phyloP scores from a whole-genome alignment of 2,797 vertebrate genomes.

The Acanthurus leucopareius region DNA sequence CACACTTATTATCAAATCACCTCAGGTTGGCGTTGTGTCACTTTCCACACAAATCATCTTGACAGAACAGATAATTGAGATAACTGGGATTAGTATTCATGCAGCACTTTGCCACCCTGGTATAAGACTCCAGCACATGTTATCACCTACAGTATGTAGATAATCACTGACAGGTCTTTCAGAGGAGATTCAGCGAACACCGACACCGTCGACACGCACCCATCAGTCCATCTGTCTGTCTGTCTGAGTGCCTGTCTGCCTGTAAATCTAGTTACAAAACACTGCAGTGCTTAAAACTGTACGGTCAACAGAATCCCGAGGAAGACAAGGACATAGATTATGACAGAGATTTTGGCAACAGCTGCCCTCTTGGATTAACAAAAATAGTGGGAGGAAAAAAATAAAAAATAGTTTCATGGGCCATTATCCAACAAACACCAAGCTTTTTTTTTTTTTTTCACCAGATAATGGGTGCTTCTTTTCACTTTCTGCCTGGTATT shows the following conservation, averaged over 20 bases:
- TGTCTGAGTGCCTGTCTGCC: conserved; percentile 50
- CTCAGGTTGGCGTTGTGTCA: conserved; percentile 73
- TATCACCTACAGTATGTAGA: conserved; percentile 60
- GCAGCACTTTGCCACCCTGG: conserved; percentile 33
- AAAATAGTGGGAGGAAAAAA: conserved; percentile 48
- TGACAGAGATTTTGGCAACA: conserved; percentile 71
- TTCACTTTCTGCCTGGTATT: conserved; percentile 33
- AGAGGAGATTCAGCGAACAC: conserved; percentile 21
- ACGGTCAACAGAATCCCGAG: conserved; percentile 59
- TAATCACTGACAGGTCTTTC: conserved; percentile 60
- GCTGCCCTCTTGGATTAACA: conserved; percentile 77
- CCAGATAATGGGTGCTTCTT: conserved; percentile 27
- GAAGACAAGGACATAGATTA: conserved; percentile 74
- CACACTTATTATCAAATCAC: conserved; percentile 75
- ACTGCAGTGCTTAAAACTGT: conserved; percentile 55
- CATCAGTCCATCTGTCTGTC: conserved; percentile 57
- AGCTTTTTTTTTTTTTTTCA: conserved; percentile 4
- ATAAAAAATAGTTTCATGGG: conserved; percentile 49
- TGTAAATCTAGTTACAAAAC: conserved; percentile 60
- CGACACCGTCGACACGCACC: conserved; percentile 33
- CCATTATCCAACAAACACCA: conserved; percentile 60
- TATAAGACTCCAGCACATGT: conserved; percentile 46
- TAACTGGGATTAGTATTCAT: conserved; percentile 68
- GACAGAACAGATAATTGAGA: conserved; percentile 72
- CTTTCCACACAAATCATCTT: conserved; percentile 72